Evolutionary conservation across 2,888 invertebrate genomes (phyloP).

Genomic region (Andrena haemorrhoa): DNA sequence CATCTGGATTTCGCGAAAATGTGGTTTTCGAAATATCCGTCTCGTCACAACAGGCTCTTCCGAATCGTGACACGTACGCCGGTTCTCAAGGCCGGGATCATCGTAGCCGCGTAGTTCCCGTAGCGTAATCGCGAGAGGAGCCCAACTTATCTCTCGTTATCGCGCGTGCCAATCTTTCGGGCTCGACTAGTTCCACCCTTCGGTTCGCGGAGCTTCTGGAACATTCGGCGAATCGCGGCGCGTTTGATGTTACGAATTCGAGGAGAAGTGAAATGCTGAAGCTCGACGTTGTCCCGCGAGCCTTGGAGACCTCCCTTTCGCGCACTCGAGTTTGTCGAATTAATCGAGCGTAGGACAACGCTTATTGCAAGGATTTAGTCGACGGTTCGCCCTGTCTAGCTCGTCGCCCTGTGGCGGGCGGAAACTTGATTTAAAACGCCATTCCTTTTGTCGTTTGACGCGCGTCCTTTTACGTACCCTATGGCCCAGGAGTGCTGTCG

Average conservation of each 20-base stretch:
- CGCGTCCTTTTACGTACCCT: not conserved
- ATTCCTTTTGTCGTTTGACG: not conserved
- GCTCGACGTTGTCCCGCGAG: not conserved
- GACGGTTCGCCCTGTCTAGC: not conserved
- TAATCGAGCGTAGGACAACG: not conserved
- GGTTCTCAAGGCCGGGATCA: too few species aligned
- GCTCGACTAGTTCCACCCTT: not conserved
- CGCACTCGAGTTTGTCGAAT: not conserved
- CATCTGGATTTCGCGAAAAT: too few species aligned
- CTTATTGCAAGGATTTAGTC: conserved; percentile 6
- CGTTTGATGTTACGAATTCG: not conserved
- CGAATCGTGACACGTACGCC: too few species aligned
- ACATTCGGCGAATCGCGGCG: not conserved
- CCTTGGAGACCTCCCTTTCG: not conserved
- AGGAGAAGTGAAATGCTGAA: not conserved
- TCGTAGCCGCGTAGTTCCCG: too few species aligned
- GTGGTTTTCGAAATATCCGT: too few species aligned
- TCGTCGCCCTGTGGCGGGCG: not conserved
- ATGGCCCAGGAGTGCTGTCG: not conserved
- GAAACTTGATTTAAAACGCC: conserved; percentile 4
- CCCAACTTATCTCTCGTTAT: not conserved
- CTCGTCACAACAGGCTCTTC: too few species aligned
- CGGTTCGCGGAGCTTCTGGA: not conserved
- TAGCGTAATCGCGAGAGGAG: too few species aligned
- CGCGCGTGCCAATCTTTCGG: not conserved